Percentiles rank a stretch among this genome's conserved stretches.
phyloP scores from a whole-genome alignment of 2,888 invertebrate species.

The Tortrix viridana region DNA sequence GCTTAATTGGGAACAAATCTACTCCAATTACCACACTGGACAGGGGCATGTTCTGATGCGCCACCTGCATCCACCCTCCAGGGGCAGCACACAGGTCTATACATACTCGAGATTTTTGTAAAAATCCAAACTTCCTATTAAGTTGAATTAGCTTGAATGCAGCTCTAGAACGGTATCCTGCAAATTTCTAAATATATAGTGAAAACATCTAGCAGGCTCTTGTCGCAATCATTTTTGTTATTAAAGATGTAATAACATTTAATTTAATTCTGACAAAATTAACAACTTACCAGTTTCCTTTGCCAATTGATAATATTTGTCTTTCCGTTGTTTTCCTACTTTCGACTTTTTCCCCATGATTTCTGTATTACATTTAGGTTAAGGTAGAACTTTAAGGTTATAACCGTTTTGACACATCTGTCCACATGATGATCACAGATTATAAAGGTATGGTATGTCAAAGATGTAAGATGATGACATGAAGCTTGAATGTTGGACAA shows the following conservation, averaged over 20 bases:
- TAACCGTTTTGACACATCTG: constrained; percentile 8
- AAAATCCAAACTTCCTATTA: constrained; percentile 98
- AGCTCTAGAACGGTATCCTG: constrained; percentile 98
- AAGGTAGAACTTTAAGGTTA: constrained; percentile 1
- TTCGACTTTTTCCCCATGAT: constrained; percentile 97
- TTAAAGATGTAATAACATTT: no score
- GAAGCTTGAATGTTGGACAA: no score
- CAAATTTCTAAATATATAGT: constrained; percentile 42
- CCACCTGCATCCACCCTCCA: constrained; percentile 99
- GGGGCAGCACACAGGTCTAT: constrained; percentile 99
- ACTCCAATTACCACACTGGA: constrained; percentile 97
- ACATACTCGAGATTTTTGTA: constrained; percentile 97
- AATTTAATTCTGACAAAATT: not conserved
- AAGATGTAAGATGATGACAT: no score
- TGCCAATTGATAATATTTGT: constrained; percentile 99
- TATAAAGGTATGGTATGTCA: not conserved
- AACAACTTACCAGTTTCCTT: constrained; percentile 95
- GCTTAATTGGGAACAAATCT: constrained; percentile 95
- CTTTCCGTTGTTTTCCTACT: constrained; percentile 98
- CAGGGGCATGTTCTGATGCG: constrained; percentile 98
- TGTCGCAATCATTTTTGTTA: not conserved
- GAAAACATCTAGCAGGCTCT: not conserved
- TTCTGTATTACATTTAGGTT: constrained; percentile 19
- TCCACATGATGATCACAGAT: constrained; percentile 15
- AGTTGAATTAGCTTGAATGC: constrained; percentile 99